These are phyloP conservation scores for Centrocercus urophasianus DNA, from an alignment of 2,113 vertebrate species.

Conservation along the genomic window DNA sequence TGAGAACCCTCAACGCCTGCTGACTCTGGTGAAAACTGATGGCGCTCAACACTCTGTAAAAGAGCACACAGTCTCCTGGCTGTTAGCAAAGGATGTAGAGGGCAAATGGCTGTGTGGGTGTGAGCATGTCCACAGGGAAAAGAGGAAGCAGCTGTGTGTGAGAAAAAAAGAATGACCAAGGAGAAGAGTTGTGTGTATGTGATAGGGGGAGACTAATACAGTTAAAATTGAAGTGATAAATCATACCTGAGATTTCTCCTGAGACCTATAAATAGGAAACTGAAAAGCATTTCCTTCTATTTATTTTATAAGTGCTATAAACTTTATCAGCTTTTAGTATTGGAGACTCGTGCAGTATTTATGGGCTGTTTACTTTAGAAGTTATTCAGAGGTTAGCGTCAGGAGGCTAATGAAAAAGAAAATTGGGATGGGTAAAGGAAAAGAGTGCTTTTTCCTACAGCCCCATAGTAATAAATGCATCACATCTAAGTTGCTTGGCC, in stretches of 20 bases:
- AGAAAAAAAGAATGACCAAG: constrained; percentile 44
- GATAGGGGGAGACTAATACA: constrained; percentile 58
- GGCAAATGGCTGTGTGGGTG: constrained; percentile 64
- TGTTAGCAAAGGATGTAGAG: constrained; percentile 54
- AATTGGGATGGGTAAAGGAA: constrained; percentile 59
- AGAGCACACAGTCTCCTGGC: constrained; percentile 6
- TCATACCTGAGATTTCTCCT: constrained; percentile 77
- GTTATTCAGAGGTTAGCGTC: constrained; percentile 78
- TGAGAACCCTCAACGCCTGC: constrained; percentile 39
- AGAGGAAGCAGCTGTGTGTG: constrained; percentile 55
- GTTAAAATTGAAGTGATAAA: constrained; percentile 83
- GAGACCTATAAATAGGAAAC: constrained; percentile 81
- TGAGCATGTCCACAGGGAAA: constrained; percentile 47
- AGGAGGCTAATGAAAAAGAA: constrained; percentile 80
- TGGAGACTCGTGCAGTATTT: constrained; percentile 82
- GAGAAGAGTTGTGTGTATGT: constrained; percentile 38
- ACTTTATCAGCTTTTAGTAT: constrained; percentile 84
- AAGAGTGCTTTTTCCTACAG: constrained; percentile 67
- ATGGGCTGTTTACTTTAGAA: constrained; percentile 79
- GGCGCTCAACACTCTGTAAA: constrained; percentile 30
- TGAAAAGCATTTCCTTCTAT: constrained; percentile 83
- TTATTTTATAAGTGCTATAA: constrained; percentile 86
- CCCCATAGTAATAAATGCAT: constrained; percentile 51
- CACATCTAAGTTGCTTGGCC: constrained; percentile 46
- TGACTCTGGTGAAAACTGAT: constrained; percentile 58